phyloP scores from a whole-genome alignment of 2,797 vertebrate species.

The Notoglanidium macrostoma region DNA sequence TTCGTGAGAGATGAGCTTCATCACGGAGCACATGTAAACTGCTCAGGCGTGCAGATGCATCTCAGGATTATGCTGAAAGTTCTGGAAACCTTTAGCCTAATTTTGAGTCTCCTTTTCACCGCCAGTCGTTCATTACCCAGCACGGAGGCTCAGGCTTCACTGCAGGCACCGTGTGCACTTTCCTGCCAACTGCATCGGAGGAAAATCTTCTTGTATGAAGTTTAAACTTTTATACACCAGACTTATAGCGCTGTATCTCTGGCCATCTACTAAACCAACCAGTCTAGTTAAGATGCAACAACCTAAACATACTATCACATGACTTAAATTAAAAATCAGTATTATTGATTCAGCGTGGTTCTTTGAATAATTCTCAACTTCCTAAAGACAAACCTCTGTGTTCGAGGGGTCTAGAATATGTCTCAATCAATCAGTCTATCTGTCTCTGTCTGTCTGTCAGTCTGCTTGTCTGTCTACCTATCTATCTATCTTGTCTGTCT shows the following conservation, averaged over 20 bases:
- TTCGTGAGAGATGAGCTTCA: neutral
- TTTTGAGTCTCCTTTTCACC: slow-evolving; percentile 19
- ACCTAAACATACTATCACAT: neutral
- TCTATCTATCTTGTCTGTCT: neutral
- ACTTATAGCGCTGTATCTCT: neutral
- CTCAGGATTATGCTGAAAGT: neutral
- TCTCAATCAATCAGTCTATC: neutral
- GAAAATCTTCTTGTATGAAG: neutral
- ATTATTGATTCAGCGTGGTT: neutral
- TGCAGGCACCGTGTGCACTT: neutral
- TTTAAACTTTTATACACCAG: neutral
- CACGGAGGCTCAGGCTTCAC: neutral
- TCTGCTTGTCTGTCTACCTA: neutral
- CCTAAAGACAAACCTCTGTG: neutral
- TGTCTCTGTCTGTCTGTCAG: neutral
- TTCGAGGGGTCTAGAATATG: neutral
- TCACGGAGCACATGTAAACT: neutral
- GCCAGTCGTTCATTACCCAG: slow-evolving; percentile 23
- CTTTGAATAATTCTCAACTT: neutral
- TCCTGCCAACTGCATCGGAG: neutral
- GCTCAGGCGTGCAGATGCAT: neutral
- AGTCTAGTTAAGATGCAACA: neutral
- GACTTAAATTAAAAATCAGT: neutral
- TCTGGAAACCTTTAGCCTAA: slow-evolving; percentile 17
- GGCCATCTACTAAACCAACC: neutral